Conservation (phyloP, 2,113 vertebrate genomes). For the Eubucco bourcierii region DNA sequence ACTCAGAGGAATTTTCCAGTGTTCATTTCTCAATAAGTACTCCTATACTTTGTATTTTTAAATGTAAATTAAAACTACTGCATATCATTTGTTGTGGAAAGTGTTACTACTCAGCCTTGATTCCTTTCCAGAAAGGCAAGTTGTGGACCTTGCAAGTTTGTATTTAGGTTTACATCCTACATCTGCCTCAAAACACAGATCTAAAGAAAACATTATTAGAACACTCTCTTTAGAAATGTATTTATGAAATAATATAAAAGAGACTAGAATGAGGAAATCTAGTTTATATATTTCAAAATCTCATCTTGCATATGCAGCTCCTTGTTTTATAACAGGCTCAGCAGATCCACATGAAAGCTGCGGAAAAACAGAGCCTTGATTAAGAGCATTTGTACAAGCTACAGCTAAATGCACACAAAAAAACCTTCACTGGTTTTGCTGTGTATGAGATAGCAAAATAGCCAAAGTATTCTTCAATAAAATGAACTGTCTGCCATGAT, state of each 20-base stretch:
- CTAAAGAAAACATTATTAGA: not conserved
- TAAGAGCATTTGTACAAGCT: not conserved
- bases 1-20: constrained; percentile 23
- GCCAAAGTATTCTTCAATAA: constrained; percentile 40
- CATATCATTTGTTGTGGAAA: not conserved
- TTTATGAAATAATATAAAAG: no score
- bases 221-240: not conserved
- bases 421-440: not conserved
- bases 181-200: not conserved
- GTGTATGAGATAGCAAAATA: constrained; percentile 17
- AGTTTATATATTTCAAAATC: not conserved
- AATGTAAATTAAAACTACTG: not conserved
- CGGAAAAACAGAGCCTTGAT: not conserved
- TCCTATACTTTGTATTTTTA: not conserved
- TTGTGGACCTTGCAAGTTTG: not conserved
- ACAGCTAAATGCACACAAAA: not conserved
- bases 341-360: not conserved
- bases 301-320: not conserved
- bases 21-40: not conserved
- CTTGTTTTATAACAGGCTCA: not conserved
- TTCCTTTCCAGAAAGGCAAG: not conserved
- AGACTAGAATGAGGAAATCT: no score
- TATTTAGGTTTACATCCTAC: not conserved
- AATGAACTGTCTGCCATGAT: constrained; percentile 42
- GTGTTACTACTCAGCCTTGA: not conserved